Evolutionary conservation across 2,888 invertebrate species (phyloP), one percentile per base, ranked within the genome.

Genomic region (Noctua janthina): DNA sequence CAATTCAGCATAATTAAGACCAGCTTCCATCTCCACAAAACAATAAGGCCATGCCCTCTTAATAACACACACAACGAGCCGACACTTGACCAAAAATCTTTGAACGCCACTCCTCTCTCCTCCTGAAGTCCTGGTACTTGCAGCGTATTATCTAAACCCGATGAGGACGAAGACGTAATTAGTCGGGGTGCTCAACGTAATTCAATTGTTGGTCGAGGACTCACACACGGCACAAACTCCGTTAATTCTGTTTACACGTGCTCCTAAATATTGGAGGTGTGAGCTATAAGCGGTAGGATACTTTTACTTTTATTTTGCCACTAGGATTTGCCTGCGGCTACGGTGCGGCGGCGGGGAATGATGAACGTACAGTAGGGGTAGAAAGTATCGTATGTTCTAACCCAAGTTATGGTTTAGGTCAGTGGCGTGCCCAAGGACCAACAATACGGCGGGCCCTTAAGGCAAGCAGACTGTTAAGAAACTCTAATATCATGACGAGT

Each of bases 171-270:
- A 84, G 86, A 79, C 85, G 84, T 88, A 89, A 90, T 90, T 87
- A 89, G 81, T 82, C 84, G 76, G 78, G 76, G 82, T 83, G 78
- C 83, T 87, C 88, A 76, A 80, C 86, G 88, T 87, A 88, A 90
- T 89, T 89, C 90, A 87, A 89, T 90, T 90, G 87, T 88, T 83
- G 70, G 83, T 90, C 72, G 83, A 90, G 90, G 80, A 82, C 81
- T 81, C 79, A 86, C 85, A 88, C 86, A 89, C 84, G 89, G 89
- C 79, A 82, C 86, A 85, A 90, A 90, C 90, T 90, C 89, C 29
- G 86, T 89, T 90, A 90, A 90, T 90, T 89, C 88, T 85, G 80
- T 90, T 90, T 90, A 90, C 90, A 90, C 90, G 85, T 88, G 79
- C 86, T 85, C 64, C 82, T 84, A 79, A 87, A 87, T 83, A 80